Evolutionary conservation across 2,888 invertebrate species (phyloP).

Genomic region (Neria commutata): DNA sequence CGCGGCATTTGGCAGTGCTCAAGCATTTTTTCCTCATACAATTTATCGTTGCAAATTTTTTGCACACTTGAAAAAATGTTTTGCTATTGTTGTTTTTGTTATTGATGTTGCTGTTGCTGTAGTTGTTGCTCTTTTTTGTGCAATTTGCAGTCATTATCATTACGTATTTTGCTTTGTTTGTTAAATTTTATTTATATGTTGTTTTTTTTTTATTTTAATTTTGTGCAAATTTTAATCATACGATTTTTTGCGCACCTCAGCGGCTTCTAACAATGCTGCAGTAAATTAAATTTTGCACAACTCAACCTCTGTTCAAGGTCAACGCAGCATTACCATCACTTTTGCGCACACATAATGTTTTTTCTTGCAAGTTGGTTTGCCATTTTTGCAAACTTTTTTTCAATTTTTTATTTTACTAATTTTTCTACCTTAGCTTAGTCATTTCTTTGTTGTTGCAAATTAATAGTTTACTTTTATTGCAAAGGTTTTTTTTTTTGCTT

Average conservation of each 20-base stretch:
- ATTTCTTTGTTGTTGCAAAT: background rate
- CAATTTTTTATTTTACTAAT: background rate
- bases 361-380: conserved; percentile 34
- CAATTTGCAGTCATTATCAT: background rate
- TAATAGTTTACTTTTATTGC: background rate
- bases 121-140: conserved; percentile 15
- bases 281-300: conserved; percentile 3
- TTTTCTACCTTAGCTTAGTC: background rate
- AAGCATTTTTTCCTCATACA: background rate
- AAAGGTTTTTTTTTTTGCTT: no score
- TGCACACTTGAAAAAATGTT: background rate
- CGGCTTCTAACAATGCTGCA: conserved; percentile 1
- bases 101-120: conserved; percentile 36
- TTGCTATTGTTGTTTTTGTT: conserved; percentile 1
- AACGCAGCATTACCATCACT: conserved; percentile 30
- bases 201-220: conserved; percentile 12
- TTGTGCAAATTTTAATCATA: conserved; percentile 10
- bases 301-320: conserved; percentile 38
- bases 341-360: conserved; percentile 21
- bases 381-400: conserved; percentile 4
- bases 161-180: background rate
- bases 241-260: background rate
- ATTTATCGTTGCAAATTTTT: no score
- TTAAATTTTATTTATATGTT: conserved; percentile 8
- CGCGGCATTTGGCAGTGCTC: background rate